Evolutionary conservation across 92 coral and sea anemone genomes (phyloP), one percentile per base, ranked within the genome.

Genomic region (Siderastrea siderea): DNA sequence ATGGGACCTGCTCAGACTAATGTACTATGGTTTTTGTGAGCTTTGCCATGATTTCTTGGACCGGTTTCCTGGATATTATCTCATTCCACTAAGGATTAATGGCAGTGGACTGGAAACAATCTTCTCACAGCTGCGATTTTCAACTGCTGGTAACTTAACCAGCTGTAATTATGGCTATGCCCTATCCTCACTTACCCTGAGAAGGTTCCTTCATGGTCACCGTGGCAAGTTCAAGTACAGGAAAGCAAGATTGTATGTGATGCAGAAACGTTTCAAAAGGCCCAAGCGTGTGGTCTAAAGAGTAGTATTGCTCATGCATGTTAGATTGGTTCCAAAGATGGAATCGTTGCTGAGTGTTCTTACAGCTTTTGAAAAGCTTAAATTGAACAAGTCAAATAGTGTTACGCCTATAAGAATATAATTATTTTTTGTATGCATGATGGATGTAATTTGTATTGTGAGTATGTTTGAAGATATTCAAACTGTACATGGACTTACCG

Each of bases 11-110:
- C 82, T 75, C 49, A 49, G 89, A 74, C 49, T 85, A 50, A 74
- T 84, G 88, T 73, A 84, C 82, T 84, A 84, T 84, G 88, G 88
- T 38, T 84, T 84, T 46, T 57, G 53, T 75, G 89, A 85, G 10
- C 62, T 85, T 85, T 85, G 89, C 66, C 71, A 74, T 58, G 82
- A 75, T 14, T 84, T 74, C 80, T 77, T 84, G 7, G 19, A 75
- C 2, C 44, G 75, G 7, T 84, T 84, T 75, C 89, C 83, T 19
- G 82, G 82, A 3, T 75, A 60, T 61, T 85, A 85, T 57, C 61
- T 85, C 3, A 43, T 75, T 17, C 89, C 89, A 13, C 88, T 84
- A 7, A 55, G 80, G 68, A 47, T 85, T 5, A 83, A 83, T 71
- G 87, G 87, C 6, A 83, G 87, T 72, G 79, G 54, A 13, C 26